These are phyloP conservation scores for Phaetusa simplex DNA, from an alignment of 2,113 vertebrate species.

Conservation along the genomic window DNA sequence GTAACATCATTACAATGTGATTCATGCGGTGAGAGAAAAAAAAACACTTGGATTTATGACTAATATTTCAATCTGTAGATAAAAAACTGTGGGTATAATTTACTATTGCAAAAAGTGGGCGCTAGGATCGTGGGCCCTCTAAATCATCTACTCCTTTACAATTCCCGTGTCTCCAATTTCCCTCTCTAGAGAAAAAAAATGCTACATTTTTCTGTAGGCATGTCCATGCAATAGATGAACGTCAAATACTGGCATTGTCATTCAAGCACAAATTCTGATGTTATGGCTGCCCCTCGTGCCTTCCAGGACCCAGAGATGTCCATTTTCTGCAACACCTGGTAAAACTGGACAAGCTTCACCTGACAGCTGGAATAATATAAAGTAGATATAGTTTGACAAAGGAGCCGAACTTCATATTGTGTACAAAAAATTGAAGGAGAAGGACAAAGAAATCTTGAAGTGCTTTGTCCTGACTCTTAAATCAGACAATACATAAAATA, in stretches of 20 bases:
- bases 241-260: not conserved
- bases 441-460: not conserved
- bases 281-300: not conserved
- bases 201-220: not conserved
- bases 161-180: not conserved
- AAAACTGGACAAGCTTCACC: not conserved
- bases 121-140: not conserved
- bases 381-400: not conserved
- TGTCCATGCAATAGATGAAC: not conserved
- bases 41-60: not conserved
- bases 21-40: not conserved
- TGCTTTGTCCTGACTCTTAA: not conserved
- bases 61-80: not conserved
- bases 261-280: not conserved
- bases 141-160: not conserved
- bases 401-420: not conserved
- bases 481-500: not conserved
- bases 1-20: not conserved
- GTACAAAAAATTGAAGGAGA: not conserved
- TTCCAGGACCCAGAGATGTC: not conserved
- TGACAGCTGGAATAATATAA: not conserved
- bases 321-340: not conserved
- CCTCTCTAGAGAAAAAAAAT: not conserved
- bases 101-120: not conserved
- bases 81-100: not conserved